A percentile compares a stretch with the other conserved stretches of the same genome.
Evolutionary conservation across 2,888 invertebrate genomes (phyloP).

Genomic region (Melieria crassipennis): DNA sequence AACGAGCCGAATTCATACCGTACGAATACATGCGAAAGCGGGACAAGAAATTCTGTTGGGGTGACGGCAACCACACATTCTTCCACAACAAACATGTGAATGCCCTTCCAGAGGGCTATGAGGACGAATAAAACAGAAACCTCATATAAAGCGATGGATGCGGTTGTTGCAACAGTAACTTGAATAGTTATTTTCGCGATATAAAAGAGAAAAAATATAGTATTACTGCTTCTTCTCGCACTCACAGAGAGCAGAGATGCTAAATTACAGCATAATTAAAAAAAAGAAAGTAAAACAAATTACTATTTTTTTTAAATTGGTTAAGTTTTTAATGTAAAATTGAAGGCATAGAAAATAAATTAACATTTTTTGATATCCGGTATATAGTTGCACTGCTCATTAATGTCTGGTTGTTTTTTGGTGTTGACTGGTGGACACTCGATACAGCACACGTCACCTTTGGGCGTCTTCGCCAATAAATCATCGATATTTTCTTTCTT

Average conservation of each 20-base stretch:
- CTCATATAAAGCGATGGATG: background rate
- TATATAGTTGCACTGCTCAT: conserved; percentile 53
- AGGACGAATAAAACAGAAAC: conserved; percentile 27
- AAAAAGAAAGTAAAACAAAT: too few relatives aligned
- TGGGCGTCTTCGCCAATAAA: conserved; percentile 56
- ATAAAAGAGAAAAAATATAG: background rate
- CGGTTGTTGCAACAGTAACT: too few relatives aligned
- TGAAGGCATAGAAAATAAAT: conserved; percentile 23
- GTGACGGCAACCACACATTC: conserved; percentile 83
- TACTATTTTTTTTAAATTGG: conserved; percentile 5
- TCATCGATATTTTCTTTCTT: conserved; percentile 58
- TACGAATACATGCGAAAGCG: conserved; percentile 81
- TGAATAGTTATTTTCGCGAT: too few relatives aligned
- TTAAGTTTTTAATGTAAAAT: background rate
- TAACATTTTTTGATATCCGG: conserved; percentile 55
- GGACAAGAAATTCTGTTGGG: conserved; percentile 88
- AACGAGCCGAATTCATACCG: conserved; percentile 74
- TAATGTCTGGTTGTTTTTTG: conserved; percentile 49
- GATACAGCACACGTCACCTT: conserved; percentile 57
- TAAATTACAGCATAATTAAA: too few relatives aligned
- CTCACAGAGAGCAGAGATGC: too few relatives aligned
- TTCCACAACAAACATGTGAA: conserved; percentile 86
- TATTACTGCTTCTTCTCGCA: background rate
- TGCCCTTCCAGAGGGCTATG: conserved; percentile 72
- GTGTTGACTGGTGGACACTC: conserved; percentile 62